Conservation (phyloP, 1,140 invertebrate species). For the Neodiprion fabricii region DNA sequence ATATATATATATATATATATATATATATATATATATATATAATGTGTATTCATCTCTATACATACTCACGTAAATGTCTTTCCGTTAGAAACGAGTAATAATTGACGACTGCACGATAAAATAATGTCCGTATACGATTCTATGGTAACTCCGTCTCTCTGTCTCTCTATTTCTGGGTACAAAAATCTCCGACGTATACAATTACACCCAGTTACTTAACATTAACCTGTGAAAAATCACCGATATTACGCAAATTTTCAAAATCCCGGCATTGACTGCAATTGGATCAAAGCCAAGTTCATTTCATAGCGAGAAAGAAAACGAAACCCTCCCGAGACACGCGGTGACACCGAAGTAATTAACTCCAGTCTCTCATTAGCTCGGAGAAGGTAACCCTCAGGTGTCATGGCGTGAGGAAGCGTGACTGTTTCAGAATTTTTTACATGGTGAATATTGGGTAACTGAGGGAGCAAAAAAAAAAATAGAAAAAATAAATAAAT, state of each 20-base stretch:
- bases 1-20: background rate
- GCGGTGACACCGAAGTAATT: background rate
- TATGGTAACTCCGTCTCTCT: too few relatives aligned
- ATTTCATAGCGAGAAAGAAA: background rate
- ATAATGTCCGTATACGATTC: too few relatives aligned
- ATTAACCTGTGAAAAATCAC: background rate
- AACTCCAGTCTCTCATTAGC: background rate
- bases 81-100: too few relatives aligned
- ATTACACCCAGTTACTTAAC: background rate
- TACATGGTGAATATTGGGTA: slow-evolving; percentile 1
- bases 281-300: background rate
- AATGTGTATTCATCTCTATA: too few relatives aligned
- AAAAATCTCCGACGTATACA: background rate
- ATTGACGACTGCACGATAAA: too few relatives aligned
- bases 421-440: background rate
- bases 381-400: background rate
- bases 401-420: background rate
- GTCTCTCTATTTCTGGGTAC: too few relatives aligned
- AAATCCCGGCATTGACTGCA: background rate
- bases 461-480: background rate
- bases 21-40: background rate
- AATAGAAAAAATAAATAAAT: background rate
- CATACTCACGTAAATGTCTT: too few relatives aligned
- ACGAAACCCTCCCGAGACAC: background rate
- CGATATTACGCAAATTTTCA: too few relatives aligned